These are phyloP conservation scores for Epinotia bilunana DNA, from an alignment of 2,888 invertebrate genomes.

Conservation along the genomic window DNA sequence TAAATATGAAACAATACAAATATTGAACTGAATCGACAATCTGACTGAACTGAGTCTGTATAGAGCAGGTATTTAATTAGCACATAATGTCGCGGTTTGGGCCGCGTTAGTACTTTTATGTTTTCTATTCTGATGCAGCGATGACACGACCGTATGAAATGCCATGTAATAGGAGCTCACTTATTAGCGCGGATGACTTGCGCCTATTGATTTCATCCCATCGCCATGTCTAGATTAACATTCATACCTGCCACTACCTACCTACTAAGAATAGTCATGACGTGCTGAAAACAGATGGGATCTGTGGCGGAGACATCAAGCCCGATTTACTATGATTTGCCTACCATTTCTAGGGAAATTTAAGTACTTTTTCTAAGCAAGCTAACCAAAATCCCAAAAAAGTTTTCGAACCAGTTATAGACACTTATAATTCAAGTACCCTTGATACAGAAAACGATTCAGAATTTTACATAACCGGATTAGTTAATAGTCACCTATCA, in stretches of 20 bases:
- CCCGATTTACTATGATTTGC: background rate
- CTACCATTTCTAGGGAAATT: background rate
- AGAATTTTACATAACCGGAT: background rate
- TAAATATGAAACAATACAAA: too few relatives aligned
- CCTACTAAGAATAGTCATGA: background rate
- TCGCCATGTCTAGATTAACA: slow-evolving; percentile 54
- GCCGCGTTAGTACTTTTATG: background rate
- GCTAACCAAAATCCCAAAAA: background rate
- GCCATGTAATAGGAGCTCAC: slow-evolving; percentile 65
- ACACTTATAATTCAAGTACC: background rate
- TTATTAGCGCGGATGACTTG: slow-evolving; percentile 76
- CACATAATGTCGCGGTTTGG: slow-evolving; percentile 3
- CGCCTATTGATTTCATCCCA: slow-evolving; percentile 60
- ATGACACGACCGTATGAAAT: slow-evolving; percentile 51
- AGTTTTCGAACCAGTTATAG: background rate
- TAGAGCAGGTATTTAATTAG: background rate
- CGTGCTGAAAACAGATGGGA: background rate
- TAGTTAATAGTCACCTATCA: background rate
- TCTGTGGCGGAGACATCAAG: background rate
- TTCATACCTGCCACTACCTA: too few relatives aligned
- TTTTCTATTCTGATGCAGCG: slow-evolving; percentile 49
- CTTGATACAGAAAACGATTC: background rate
- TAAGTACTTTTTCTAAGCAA: too few relatives aligned
- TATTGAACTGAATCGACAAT: too few relatives aligned
- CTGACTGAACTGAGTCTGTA: background rate